phyloP scores from a whole-genome alignment of 2,888 invertebrate genomes.

The Tyria jacobaeae region DNA sequence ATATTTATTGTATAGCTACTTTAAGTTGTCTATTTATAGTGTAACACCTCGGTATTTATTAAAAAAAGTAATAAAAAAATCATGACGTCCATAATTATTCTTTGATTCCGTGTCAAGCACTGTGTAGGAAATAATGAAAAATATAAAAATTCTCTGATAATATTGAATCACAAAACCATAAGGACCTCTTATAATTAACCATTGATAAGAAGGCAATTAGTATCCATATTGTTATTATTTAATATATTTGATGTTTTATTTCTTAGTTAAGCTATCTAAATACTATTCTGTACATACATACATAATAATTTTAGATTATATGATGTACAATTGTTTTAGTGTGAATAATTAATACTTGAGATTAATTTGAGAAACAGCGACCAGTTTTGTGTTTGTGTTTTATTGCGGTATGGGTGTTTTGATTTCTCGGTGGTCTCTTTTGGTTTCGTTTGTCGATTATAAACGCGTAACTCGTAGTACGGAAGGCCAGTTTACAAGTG shows the following conservation, averaged over 20 bases:
- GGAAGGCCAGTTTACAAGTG: conserved; percentile 86
- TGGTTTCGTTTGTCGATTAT: conserved; percentile 63
- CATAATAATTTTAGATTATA: conserved; percentile 82
- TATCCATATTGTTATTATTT: conserved; percentile 86
- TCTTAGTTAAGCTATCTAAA: conserved; percentile 83
- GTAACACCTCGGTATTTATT: conserved; percentile 30
- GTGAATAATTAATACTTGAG: conserved; percentile 83
- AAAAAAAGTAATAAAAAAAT: conserved; percentile 27
- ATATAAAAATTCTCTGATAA: conserved; percentile 57
- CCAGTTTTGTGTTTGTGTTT: conserved; percentile 64
- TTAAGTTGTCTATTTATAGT: conserved; percentile 43
- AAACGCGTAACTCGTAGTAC: conserved; percentile 66
- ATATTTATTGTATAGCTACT: conserved; percentile 51
- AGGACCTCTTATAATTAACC: conserved; percentile 87
- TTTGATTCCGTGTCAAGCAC: conserved; percentile 61
- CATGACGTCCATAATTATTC: conserved; percentile 55
- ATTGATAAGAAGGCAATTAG: conserved; percentile 87
- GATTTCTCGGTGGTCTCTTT: conserved; percentile 58
- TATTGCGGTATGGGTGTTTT: conserved; percentile 71
- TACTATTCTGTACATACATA: conserved; percentile 85
- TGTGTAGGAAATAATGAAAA: conserved; percentile 53
- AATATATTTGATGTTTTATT: conserved; percentile 87
- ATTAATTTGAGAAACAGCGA: conserved; percentile 78
- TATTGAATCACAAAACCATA: conserved; percentile 85
- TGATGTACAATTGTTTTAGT: conserved; percentile 86